Evolutionary conservation across 2,797 vertebrate species (phyloP).

Genomic region (Acanthiza pusilla): DNA sequence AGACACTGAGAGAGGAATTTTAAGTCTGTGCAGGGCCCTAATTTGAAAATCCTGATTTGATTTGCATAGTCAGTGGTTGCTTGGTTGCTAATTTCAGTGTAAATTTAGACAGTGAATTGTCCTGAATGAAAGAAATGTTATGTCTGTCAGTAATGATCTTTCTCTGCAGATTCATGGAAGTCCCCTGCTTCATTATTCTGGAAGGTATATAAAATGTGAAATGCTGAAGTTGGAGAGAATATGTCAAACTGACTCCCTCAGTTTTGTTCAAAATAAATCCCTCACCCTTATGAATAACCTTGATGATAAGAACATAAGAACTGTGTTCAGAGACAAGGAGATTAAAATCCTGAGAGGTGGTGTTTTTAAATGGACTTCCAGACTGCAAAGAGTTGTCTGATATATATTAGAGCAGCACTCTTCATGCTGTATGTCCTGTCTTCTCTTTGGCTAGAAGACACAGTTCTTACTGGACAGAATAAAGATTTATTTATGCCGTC

Average conservation of each 20-base stretch:
- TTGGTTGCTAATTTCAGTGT: neutral
- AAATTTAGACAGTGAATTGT: slow-evolving; percentile 1
- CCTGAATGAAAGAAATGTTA: neutral
- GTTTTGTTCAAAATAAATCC: neutral
- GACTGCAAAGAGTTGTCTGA: neutral
- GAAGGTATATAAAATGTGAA: neutral
- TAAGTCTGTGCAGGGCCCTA: neutral
- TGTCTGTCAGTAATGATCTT: neutral
- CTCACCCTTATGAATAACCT: neutral
- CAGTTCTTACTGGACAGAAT: neutral
- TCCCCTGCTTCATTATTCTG: neutral
- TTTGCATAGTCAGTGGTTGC: neutral
- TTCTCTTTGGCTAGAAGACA: neutral
- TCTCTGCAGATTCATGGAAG: neutral
- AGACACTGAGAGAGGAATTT: neutral
- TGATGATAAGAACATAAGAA: neutral
- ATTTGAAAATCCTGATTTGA: neutral
- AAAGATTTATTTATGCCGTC: neutral
- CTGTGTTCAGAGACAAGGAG: neutral
- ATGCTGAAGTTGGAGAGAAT: neutral
- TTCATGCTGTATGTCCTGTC: neutral
- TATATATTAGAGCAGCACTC: neutral
- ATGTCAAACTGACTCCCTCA: neutral
- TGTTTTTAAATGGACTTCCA: neutral
- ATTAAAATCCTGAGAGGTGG: neutral